These are phyloP conservation scores for Nineta flava DNA, from an alignment of 2,888 invertebrate species.

Conservation along the genomic window DNA sequence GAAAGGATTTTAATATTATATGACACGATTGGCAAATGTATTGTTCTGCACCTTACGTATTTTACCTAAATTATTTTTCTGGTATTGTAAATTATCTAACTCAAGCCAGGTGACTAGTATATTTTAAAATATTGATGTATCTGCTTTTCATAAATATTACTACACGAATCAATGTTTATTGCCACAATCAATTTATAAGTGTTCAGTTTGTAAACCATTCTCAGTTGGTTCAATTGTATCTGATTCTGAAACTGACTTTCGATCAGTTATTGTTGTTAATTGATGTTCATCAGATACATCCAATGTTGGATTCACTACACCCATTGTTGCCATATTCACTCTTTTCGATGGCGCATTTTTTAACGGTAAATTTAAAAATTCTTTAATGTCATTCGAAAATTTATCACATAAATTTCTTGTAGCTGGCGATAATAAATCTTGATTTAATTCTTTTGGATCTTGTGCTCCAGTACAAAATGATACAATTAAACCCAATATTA, in stretches of 20 bases:
- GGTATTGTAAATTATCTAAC: too few relatives aligned
- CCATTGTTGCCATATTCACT: neutral
- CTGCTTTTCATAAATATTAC: too few relatives aligned
- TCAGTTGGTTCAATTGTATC: too few relatives aligned
- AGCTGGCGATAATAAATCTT: slow-evolving; percentile 52
- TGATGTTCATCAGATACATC: slow-evolving; percentile 1
- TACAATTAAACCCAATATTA: slow-evolving; percentile 53
- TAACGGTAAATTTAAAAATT: slow-evolving; percentile 19
- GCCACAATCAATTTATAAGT: too few relatives aligned
- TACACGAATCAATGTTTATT: too few relatives aligned
- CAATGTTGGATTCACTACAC: neutral
- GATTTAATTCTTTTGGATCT: slow-evolving; percentile 43
- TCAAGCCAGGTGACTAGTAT: too few relatives aligned
- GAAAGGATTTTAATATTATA: too few relatives aligned
- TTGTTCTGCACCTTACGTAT: too few relatives aligned
- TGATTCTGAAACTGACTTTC: neutral
- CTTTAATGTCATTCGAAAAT: slow-evolving; percentile 32
- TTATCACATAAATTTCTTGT: slow-evolving; percentile 36
- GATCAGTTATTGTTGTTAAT: neutral
- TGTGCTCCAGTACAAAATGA: slow-evolving; percentile 51
- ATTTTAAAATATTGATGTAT: too few relatives aligned
- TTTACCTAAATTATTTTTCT: too few relatives aligned
- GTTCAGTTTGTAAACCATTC: too few relatives aligned
- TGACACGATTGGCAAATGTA: too few relatives aligned
- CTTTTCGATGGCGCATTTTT: slow-evolving; percentile 11